Evolutionary conservation across 2,888 invertebrate genomes (phyloP).

Genomic region (Parelbella ahira): DNA sequence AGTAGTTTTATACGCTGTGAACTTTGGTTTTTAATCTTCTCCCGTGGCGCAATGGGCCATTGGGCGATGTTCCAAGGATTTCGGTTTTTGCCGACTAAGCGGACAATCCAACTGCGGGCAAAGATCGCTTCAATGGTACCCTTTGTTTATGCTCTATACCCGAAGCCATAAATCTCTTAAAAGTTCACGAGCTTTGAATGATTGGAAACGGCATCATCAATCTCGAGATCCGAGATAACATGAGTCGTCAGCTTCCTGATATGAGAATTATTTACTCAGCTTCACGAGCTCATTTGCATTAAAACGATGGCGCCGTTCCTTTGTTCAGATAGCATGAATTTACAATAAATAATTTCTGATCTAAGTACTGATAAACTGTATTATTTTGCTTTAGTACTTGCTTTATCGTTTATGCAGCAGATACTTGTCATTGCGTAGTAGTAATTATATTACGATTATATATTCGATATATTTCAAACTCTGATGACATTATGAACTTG

Average conservation of each 20-base stretch:
- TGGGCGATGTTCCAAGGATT: slow-evolving; percentile 23
- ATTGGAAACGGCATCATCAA: slow-evolving; percentile 8
- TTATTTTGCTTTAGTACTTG: too few relatives aligned
- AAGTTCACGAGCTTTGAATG: slow-evolving; percentile 15
- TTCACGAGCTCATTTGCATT: slow-evolving; percentile 13
- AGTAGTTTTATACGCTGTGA: slow-evolving; percentile 16
- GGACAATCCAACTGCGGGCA: slow-evolving; percentile 9
- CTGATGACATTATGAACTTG: too few relatives aligned
- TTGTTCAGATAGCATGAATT: too few relatives aligned
- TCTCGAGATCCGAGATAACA: slow-evolving; percentile 13
- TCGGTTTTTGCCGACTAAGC: slow-evolving; percentile 20
- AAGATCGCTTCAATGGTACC: slow-evolving; percentile 13
- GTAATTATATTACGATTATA: too few relatives aligned
- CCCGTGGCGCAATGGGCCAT: slow-evolving; percentile 13
- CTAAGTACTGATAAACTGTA: too few relatives aligned
- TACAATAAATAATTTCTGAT: too few relatives aligned
- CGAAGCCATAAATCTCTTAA: slow-evolving; percentile 22
- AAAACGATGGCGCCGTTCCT: too few relatives aligned
- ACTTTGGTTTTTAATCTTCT: slow-evolving; percentile 24
- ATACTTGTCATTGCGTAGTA: too few relatives aligned
- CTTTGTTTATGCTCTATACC: slow-evolving; percentile 20
- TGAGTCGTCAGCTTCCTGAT: slow-evolving; percentile 12
- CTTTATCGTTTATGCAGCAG: too few relatives aligned
- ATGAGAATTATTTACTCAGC: slow-evolving; percentile 10
- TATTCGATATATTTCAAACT: too few relatives aligned